phyloP scores from a whole-genome alignment of 1,140 invertebrate species.

The Drosophila nebulosa region DNA sequence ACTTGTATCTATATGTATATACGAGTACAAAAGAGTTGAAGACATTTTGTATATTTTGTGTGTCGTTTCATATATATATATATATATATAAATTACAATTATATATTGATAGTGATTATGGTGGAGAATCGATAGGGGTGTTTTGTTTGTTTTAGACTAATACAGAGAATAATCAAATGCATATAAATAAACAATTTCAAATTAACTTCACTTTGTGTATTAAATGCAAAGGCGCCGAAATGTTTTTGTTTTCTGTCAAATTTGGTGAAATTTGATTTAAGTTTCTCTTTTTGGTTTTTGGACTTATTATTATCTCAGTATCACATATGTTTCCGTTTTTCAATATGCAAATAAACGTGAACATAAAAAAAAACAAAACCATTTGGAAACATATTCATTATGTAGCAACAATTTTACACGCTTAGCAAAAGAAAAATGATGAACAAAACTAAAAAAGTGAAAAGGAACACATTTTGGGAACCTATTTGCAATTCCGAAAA shows the following conservation, averaged over 20 bases:
- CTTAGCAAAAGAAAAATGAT: conserved; percentile 4
- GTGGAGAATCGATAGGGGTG: neutral
- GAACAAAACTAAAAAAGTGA: conserved; percentile 4
- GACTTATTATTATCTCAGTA: conserved; percentile 80
- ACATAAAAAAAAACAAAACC: conserved; percentile 8
- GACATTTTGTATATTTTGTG: conserved; percentile 16
- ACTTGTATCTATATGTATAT: conserved; percentile 16
- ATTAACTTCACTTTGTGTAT: conserved; percentile 25
- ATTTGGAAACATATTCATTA: conserved; percentile 63
- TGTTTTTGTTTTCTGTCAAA: conserved; percentile 21
- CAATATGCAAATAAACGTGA: conserved; percentile 30
- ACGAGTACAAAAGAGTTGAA: neutral
- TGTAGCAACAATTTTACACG: conserved; percentile 68
- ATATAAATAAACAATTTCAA: conserved; percentile 26
- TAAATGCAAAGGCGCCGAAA: conserved; percentile 52
- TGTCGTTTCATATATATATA: conserved; percentile 26
- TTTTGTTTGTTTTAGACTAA: conserved; percentile 8
- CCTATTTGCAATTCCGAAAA: neutral
- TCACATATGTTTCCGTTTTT: conserved; percentile 69
- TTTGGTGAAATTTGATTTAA: conserved; percentile 24
- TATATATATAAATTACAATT: neutral
- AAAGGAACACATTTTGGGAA: conserved; percentile 23
- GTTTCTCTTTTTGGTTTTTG: conserved; percentile 34
- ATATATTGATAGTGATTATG: neutral
- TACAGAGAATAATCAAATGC: neutral